A percentile compares a stretch with the other conserved stretches of the same genome.
Conservation (phyloP, 2,113 vertebrate genomes). For the Silurus meridionalis region DNA sequence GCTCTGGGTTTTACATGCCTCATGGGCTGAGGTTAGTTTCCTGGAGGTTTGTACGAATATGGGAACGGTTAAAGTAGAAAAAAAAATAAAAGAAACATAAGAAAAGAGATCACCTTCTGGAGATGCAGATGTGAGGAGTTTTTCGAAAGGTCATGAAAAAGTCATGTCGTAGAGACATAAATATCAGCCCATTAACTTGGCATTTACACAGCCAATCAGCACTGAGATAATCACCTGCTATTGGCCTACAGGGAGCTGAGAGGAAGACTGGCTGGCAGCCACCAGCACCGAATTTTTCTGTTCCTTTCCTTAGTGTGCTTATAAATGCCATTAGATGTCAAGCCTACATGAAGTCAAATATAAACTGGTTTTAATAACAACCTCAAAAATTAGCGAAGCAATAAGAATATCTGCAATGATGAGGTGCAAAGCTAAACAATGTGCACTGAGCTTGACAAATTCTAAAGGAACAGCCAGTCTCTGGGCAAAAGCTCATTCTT, state of each 20-base stretch:
- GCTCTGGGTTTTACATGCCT: constrained; percentile 1
- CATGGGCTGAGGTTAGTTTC: constrained; percentile 32
- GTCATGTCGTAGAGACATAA: constrained; percentile 51
- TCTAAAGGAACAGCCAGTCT: not conserved
- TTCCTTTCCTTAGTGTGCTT: constrained; percentile 6
- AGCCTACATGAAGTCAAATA: not conserved
- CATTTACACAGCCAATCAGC: constrained; percentile 53
- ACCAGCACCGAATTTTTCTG: constrained; percentile 32
- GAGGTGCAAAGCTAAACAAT: not conserved
- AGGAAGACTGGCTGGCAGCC: constrained; percentile 46
- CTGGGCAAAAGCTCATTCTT: not conserved
- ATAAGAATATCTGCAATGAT: not conserved
- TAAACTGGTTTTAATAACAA: not conserved
- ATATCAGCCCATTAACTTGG: constrained; percentile 56
- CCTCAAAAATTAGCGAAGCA: not conserved
- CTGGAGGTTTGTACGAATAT: not conserved
- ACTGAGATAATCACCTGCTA: constrained; percentile 53
- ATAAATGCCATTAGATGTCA: not conserved
- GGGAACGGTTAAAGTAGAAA: constrained; percentile 21
- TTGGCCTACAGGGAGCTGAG: constrained; percentile 39
- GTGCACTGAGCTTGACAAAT: not conserved
- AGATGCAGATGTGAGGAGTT: not conserved
- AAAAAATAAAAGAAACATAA: constrained; percentile 20
- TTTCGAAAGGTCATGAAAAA: constrained; percentile 38
- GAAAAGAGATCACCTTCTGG: not conserved